These are phyloP conservation scores for Zaprionus obscuricornis DNA, from an alignment of 2,888 invertebrate species.

Conservation along the genomic window DNA sequence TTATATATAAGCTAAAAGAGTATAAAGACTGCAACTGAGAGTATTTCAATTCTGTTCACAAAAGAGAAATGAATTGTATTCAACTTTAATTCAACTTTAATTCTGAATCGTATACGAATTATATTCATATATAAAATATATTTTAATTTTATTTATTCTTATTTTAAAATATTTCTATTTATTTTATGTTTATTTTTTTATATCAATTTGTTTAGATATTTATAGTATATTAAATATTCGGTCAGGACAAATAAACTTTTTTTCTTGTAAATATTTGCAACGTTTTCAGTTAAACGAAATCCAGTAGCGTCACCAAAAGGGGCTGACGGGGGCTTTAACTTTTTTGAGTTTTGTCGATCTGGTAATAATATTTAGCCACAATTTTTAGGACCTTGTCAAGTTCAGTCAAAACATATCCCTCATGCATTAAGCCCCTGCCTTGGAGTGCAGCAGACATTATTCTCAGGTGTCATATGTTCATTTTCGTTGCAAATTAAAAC, in stretches of 20 bases:
- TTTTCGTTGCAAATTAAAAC: conserved; percentile 51
- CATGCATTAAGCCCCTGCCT: conserved; percentile 26
- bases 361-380: neutral
- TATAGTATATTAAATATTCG: conserved; percentile 25
- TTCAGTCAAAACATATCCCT: too few species aligned
- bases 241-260: neutral
- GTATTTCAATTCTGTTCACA: neutral
- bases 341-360: neutral
- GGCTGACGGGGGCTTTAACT: neutral
- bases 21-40: neutral
- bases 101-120: too few species aligned
- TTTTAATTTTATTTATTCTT: too few species aligned
- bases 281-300: conserved; percentile 35
- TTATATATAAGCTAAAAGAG: neutral
- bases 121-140: neutral
- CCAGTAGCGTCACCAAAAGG: conserved; percentile 14
- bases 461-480: conserved; percentile 56
- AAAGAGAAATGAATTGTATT: neutral
- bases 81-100: too few species aligned
- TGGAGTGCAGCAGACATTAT: too few species aligned
- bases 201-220: neutral
- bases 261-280: conserved; percentile 28
- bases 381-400: neutral
- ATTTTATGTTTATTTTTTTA: too few species aligned
- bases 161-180: neutral